A percentile compares a stretch with the other conserved stretches of the same genome.
Evolutionary conservation across 1,140 invertebrate species (phyloP).

Genomic region (Eumaeus atala): DNA sequence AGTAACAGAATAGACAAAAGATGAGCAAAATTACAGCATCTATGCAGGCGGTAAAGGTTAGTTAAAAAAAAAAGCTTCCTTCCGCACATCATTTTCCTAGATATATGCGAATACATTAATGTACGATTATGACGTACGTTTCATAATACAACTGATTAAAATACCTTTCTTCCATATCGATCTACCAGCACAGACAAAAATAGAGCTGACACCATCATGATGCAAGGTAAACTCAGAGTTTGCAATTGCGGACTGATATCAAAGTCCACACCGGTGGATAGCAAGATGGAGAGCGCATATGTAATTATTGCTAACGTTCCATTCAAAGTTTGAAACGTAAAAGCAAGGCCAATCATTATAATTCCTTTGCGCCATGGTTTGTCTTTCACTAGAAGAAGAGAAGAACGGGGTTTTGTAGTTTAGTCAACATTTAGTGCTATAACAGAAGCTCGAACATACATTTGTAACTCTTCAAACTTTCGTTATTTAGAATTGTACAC

Average conservation of each 20-base stretch:
- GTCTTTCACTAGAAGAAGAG: background rate
- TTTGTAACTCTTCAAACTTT: too few species aligned
- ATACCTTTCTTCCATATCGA: conserved; percentile 3
- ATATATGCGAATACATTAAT: background rate
- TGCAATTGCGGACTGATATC: conserved; percentile 1
- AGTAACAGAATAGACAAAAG: too few species aligned
- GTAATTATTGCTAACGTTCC: conserved; percentile 4
- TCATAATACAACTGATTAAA: background rate
- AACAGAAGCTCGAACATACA: too few species aligned
- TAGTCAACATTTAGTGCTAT: too few species aligned
- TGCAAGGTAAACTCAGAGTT: conserved; percentile 5
- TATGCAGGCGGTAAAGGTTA: background rate
- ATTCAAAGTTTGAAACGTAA: conserved; percentile 1
- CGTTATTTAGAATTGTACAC: too few species aligned
- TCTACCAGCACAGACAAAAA: background rate
- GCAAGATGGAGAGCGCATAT: conserved; percentile 4
- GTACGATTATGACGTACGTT: background rate
- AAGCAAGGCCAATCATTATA: background rate
- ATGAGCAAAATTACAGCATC: too few species aligned
- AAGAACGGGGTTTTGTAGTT: too few species aligned
- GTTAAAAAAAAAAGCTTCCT: background rate
- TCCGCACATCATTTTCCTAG: background rate
- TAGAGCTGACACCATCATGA: background rate
- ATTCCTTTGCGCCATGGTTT: background rate
- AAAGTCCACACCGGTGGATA: background rate